Evolutionary conservation across 2,888 invertebrate species (phyloP).

Genomic region (Julus scanicus): DNA sequence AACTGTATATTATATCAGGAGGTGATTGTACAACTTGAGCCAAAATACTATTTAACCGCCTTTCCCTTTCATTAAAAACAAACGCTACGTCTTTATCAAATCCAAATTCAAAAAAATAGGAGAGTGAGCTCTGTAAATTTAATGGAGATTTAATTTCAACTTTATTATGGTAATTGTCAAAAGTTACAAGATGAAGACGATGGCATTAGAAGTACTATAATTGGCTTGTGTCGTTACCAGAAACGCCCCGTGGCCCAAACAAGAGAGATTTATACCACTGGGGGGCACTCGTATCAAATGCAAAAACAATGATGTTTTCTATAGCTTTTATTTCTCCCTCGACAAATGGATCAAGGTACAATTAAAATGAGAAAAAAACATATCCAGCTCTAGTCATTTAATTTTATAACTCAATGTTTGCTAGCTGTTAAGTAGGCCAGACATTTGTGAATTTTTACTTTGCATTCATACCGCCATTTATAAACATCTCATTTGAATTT

Average conservation of each 20-base stretch:
- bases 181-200: neutral
- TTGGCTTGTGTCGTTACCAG: slow-evolving; percentile 4
- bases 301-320: neutral
- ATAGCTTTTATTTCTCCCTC: neutral
- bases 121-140: neutral
- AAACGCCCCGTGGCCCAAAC: neutral
- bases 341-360: neutral
- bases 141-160: slow-evolving; percentile 40
- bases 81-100: slow-evolving; percentile 10
- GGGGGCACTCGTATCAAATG: neutral
- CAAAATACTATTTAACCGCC: neutral
- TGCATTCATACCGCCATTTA: neutral
- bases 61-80: neutral
- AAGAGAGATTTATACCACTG: neutral
- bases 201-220: neutral
- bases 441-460: neutral
- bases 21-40: neutral
- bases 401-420: neutral
- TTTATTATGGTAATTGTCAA: slow-evolving; percentile 41
- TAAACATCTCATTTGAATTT: neutral
- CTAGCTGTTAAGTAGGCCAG: neutral
- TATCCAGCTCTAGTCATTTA: neutral
- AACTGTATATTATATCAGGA: neutral
- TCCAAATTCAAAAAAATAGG: neutral
- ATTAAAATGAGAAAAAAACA: neutral